Base-by-base conservation (phyloP, 2,113 vertebrate genomes). In the Pyxicephalus adspersus region DNA sequence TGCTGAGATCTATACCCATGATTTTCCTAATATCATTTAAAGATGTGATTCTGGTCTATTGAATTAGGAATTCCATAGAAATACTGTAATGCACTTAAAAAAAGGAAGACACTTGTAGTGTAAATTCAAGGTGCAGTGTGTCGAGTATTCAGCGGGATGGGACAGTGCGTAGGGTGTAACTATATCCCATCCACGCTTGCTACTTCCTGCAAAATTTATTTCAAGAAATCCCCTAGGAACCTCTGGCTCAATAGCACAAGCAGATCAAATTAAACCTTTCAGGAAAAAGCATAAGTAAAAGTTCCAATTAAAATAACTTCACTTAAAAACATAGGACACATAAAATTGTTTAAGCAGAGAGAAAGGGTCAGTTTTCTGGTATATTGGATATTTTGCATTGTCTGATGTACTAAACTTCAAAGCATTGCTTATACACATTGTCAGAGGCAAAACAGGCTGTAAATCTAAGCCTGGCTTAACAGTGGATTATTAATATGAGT, bases 91-190 rank as follows among this genome's bases (percentile, higher is more conserved):
- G 57, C 55, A 70, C 58, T 45, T 61, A 38, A 80, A 28, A n/a
- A 22, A 71, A 63, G 77, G 29, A 80, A 50, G 61, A 70, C 60
- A 50, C 31, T 38, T 25, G 38, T 58, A 29, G 55, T 25, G 68
- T 79, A 79, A 79, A 70, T 80, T 68, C 70, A 29, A 61, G 65
- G 66, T 79, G 18, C 22, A 20, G 64, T 34, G 60, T 68, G 31
- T 60, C n/a, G 54, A 60, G 34, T 68, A 28, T 55, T 61, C 20
- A 45, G 38, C 11, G 38, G 38, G 38, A 45, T 45, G 8, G 58
- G 45, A 55, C 54, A 55, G 25, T 58, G 67, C 64, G 67, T 73
- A 73, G 19, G 57, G 67, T 52, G 29, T 17, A 72, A 34, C 45
- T 13, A 7, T 26, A 31, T 81, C 67, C 57, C 67, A 52, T 34